Evolutionary conservation across 1,140 invertebrate species (phyloP).

Genomic region (Drosophila pseudoobscura): DNA sequence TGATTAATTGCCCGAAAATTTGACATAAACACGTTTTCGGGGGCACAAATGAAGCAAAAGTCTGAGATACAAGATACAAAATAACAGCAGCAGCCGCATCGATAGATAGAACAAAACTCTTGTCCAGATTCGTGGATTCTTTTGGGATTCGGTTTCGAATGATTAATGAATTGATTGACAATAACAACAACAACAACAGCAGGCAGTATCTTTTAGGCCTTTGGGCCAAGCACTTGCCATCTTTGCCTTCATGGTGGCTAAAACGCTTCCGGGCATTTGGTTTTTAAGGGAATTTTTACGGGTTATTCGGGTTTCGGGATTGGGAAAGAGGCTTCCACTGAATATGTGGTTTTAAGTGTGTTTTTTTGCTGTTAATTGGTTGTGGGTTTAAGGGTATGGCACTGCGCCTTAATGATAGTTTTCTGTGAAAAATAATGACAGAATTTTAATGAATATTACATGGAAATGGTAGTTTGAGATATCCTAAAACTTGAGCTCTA

Average conservation of each 20-base stretch:
- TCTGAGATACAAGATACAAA: constrained; percentile 49
- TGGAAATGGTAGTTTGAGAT: no score
- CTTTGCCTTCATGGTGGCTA: constrained; percentile 44
- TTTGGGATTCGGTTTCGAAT: constrained; percentile 14
- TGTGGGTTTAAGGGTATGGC: no score
- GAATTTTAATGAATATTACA: no score
- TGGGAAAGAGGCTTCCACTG: neutral
- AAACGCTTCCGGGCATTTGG: constrained; percentile 46
- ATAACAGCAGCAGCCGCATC: constrained; percentile 8
- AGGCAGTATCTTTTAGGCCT: constrained; percentile 33
- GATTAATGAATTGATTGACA: constrained; percentile 77
- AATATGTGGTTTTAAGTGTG: neutral
- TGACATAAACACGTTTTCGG: constrained; percentile 70
- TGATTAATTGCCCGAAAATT: constrained; percentile 70
- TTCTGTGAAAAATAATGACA: no score
- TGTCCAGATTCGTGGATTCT: constrained; percentile 21
- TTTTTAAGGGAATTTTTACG: constrained; percentile 18
- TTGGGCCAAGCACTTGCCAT: constrained; percentile 52
- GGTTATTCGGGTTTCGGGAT: neutral
- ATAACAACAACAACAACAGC: constrained; percentile 5
- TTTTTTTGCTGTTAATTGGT: neutral
- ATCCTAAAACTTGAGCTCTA: no score
- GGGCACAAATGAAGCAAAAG: constrained; percentile 73
- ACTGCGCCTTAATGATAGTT: no score
- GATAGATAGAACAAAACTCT: constrained; percentile 26